These are phyloP conservation scores for Carassius carassius DNA, from an alignment of 2,113 vertebrate species.

Conservation along the genomic window DNA sequence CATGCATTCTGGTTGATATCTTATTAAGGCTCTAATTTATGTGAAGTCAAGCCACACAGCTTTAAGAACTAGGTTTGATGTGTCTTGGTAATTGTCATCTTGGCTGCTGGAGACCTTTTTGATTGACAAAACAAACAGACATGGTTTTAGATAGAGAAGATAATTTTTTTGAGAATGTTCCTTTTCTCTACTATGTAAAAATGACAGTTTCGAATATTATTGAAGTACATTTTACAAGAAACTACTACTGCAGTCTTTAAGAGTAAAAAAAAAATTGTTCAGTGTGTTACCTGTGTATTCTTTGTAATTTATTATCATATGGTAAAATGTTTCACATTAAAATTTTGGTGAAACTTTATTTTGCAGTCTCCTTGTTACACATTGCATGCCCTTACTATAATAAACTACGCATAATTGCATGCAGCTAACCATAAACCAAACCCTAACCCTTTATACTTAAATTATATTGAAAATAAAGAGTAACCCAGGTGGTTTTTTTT, in stretches of 20 bases:
- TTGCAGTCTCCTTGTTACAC: neutral
- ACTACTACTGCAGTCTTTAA: too few relatives aligned
- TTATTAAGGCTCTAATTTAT: constrained; percentile 34
- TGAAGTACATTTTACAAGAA: too few relatives aligned
- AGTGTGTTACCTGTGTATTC: too few relatives aligned
- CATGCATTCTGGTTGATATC: constrained; percentile 36
- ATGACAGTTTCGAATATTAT: too few relatives aligned
- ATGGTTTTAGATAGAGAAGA: neutral
- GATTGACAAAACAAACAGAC: neutral
- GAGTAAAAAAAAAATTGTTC: too few relatives aligned
- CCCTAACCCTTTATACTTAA: neutral
- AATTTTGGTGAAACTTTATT: too few relatives aligned
- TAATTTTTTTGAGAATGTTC: neutral
- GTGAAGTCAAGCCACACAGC: constrained; percentile 12
- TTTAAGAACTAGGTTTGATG: constrained; percentile 2
- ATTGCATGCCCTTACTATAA: neutral
- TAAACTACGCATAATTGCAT: neutral
- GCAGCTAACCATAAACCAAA: neutral
- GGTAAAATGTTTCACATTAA: too few relatives aligned
- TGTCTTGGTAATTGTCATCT: neutral
- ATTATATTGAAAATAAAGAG: too few relatives aligned
- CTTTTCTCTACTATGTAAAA: neutral
- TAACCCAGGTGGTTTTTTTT: too few relatives aligned
- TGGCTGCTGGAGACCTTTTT: neutral
- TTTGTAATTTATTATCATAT: too few relatives aligned